These are phyloP conservation scores for Hirtodrosophila confusa DNA, from an alignment of 2,888 invertebrate species.

Conservation along the genomic window DNA sequence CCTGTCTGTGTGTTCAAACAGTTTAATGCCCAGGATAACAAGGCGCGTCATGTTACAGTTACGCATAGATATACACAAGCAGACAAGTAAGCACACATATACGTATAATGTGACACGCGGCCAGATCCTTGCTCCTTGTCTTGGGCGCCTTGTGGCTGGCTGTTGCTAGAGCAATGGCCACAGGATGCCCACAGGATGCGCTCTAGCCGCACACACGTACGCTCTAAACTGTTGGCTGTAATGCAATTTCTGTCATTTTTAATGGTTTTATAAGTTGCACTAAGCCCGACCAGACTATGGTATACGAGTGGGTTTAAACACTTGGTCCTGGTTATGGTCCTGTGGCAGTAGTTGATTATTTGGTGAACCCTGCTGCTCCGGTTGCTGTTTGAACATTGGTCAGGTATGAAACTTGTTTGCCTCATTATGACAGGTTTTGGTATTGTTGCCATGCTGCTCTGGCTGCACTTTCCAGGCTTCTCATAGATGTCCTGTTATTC, in stretches of 20 bases:
- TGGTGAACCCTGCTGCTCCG: constrained; percentile 28
- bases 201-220: constrained; percentile 6
- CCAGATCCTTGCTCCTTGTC: constrained; percentile 25
- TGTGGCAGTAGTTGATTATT: constrained; percentile 46
- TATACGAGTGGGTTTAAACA: constrained; percentile 1
- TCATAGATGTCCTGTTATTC: constrained; percentile 2
- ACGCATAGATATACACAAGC: constrained; percentile 24
- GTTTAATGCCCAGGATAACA: constrained; percentile 74
- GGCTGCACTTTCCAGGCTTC: too few species aligned
- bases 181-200: constrained; percentile 16
- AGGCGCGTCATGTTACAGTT: constrained; percentile 41
- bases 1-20: constrained; percentile 49
- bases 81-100: constrained; percentile 24
- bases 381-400: constrained; percentile 34
- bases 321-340: neutral
- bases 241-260: constrained; percentile 70
- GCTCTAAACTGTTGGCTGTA: constrained; percentile 44
- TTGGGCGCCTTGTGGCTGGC: constrained; percentile 7
- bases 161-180: constrained; percentile 18
- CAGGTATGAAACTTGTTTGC: constrained; percentile 63
- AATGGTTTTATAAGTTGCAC: constrained; percentile 75
- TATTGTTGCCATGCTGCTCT: neutral
- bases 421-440: constrained; percentile 49
- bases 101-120: constrained; percentile 30
- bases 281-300: constrained; percentile 12